Evolutionary conservation across 2,797 vertebrate genomes (phyloP).

Genomic region (Mus spretus): DNA sequence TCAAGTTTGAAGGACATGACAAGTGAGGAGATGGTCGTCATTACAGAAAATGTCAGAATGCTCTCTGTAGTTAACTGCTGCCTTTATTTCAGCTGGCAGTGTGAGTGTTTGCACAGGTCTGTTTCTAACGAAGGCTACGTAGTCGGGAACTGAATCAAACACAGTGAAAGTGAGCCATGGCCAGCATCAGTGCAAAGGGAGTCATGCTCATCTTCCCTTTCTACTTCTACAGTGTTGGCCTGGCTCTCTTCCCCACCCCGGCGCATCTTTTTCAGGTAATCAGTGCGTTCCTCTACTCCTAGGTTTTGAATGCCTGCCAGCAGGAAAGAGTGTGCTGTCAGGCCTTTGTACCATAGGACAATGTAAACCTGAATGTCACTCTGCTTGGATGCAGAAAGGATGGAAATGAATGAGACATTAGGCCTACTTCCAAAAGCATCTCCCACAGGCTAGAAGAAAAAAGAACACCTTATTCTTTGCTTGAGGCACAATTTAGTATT

Average conservation of each 20-base stretch:
- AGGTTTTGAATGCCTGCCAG: not conserved
- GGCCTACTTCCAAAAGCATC: not conserved
- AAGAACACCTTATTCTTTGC: not conserved
- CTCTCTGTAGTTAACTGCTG: not conserved
- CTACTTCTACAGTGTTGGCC: not conserved
- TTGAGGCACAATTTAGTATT: not conserved
- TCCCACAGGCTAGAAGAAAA: not conserved
- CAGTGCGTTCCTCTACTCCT: not conserved
- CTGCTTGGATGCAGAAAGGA: not conserved
- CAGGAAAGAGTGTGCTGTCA: not conserved
- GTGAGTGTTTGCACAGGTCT: not conserved
- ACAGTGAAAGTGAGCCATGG: not conserved
- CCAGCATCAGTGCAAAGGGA: not conserved
- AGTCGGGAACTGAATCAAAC: not conserved
- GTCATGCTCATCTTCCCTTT: not conserved
- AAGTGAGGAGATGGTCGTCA: not conserved
- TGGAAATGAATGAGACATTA: not conserved
- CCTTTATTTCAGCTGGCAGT: not conserved
- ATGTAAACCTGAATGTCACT: not conserved
- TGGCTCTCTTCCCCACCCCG: not conserved
- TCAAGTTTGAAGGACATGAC: not conserved
- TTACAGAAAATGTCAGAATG: not conserved
- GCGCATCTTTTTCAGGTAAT: not conserved
- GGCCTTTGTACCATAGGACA: not conserved
- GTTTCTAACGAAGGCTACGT: not conserved